Base-by-base conservation (phyloP, 64 coral and sea anemone species). In the Platygyra sinensis region DNA sequence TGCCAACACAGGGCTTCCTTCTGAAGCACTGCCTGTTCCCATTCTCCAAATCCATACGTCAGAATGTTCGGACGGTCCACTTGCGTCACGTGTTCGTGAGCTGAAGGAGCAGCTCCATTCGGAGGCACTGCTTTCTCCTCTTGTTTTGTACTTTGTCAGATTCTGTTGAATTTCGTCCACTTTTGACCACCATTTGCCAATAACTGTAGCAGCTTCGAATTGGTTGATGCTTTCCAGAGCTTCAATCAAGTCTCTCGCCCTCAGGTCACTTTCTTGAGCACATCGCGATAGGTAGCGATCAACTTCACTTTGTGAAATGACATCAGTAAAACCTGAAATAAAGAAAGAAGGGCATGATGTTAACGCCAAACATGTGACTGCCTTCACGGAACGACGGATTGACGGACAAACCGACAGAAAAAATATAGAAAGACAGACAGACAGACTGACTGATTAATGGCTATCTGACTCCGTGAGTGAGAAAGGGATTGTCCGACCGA, bases 301-400 rank as follows among this genome's bases (percentile, higher is more conserved):
- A 42, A 60, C 65, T 65, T 83, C 61, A 62, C 80, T 83, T 12
- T 16, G 19, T 1, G 80, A 5, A 83, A 83, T 83, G 13, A 83
- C 80, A 42, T 32, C 39, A 33, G 80, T 83, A 29, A 83, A 83
- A 83, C 80, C 80, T 83, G 57, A 30, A 79, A 79, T 16, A 81
- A 62, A 18, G 30, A 57, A 62, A 62, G n/a, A n/a, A n/a, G n/a
- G 32, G 1, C 57, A 33, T 0, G 17, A 30, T 22, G 25, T 69
- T 25, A 69, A 10, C 25, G 65, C n/a, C 65, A 2, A 7, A 69
- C 22, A n/a, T n/a, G 25, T 27, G 65, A 69, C 22, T 12, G 10
- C 8, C 65, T 36, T 28, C 20, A 9, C 25, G 22, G 54, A 0
- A 12, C 0, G 54, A 57, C 54, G 1, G 54, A 27, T n/a, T 2